phyloP scores from a whole-genome alignment of 2,113 vertebrate species.

The Sialia sialis region DNA sequence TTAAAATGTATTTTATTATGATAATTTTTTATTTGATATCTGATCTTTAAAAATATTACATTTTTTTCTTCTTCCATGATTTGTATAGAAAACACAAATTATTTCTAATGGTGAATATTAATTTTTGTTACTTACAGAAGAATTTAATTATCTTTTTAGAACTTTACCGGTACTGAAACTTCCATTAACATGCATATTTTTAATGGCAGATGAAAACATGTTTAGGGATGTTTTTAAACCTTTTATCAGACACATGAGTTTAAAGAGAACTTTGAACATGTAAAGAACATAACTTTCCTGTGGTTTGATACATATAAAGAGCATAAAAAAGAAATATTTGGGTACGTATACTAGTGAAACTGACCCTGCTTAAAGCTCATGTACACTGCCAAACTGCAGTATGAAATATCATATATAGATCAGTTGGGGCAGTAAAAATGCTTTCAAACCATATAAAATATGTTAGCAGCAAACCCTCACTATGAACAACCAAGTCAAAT shows the following conservation, averaged over 20 bases:
- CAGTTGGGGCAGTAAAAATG: neutral
- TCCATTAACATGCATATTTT: neutral
- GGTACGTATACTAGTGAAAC: neutral
- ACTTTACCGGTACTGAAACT: neutral
- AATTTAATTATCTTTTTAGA: neutral
- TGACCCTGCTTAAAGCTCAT: neutral
- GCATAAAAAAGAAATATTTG: neutral
- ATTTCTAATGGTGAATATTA: neutral
- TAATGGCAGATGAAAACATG: accelerated
- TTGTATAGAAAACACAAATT: neutral
- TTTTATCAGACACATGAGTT: neutral
- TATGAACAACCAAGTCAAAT: neutral
- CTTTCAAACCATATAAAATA: neutral
- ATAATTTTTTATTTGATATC: neutral
- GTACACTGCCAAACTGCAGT: neutral
- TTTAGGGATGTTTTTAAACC: neutral
- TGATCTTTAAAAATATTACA: neutral
- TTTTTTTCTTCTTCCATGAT: neutral
- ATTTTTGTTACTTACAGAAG: neutral
- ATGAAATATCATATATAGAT: neutral
- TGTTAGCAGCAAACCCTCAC: neutral
- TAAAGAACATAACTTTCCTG: neutral
- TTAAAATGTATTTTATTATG: neutral
- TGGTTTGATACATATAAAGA: neutral
- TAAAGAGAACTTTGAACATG: neutral